Base-by-base conservation (phyloP, 1,140 invertebrate species). In the Ladona fulva region DNA sequence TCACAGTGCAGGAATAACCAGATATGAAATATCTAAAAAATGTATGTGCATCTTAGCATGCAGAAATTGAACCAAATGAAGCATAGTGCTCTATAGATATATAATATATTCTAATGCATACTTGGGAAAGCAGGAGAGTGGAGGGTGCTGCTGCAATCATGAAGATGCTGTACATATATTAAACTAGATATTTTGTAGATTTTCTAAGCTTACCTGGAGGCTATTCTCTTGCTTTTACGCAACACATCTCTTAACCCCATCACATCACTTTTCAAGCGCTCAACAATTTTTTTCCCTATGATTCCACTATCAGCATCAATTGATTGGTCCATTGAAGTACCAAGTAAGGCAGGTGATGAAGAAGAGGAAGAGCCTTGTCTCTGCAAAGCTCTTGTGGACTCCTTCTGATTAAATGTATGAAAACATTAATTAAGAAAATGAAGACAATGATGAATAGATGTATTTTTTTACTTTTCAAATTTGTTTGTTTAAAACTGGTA, bases 201-300 rank as follows among this genome's bases (percentile, higher is more conserved):
- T 1, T 75, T 75, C 29, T 78, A 25, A 52, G 77, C 10, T 78
- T 78, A 82, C 80, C 81, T 81, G n/a, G 82, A 80, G 74, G 82
- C 52, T 19, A 66, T 82, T 79, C 86, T 86, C 78, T 89, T 86
- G 81, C 90, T 89, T 78, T 90, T 91, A 77, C 89, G 85, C 3
- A 92, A 84, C n/a, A 87, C 90, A 79, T 91, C 90, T 81, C 88
- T 89, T 76, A 92, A 84, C 7, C 91, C 93, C 82, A 94, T 94
- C 0, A 95, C 94, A 85, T 96, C 94, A 82, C 90, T 92, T 78
- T 91, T 89, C 25, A 95, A 85, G 83, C 93, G 93, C 79, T 94
- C 92, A 0, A 95, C 93, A 76, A 95, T 92, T 80, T 81, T 81
- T 75, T 80, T 79, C 37, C 74, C 74, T 25, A 78, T 80, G 75